A percentile compares a stretch with the other conserved stretches of the same genome.
These are phyloP conservation scores for Apocrypta bakeri DNA, from an alignment of 1,140 invertebrate genomes.

Conservation along the genomic window DNA sequence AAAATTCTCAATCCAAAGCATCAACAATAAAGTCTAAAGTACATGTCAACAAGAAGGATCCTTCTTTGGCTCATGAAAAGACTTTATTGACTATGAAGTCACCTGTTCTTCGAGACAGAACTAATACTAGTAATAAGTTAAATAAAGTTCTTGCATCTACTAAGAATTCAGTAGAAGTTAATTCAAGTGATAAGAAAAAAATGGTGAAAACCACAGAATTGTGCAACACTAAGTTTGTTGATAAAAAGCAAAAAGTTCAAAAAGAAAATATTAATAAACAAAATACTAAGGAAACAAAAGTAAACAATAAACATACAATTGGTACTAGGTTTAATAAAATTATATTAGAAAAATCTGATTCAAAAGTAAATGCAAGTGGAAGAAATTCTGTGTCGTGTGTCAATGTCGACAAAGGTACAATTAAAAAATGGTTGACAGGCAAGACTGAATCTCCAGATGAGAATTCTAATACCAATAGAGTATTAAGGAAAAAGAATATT, in stretches of 20 bases:
- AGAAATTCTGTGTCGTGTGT: neutral
- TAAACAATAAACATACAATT: neutral
- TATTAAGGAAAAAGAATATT: slow-evolving; percentile 34
- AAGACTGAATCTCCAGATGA: slow-evolving; percentile 3
- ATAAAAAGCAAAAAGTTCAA: slow-evolving; percentile 4
- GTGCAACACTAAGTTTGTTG: neutral
- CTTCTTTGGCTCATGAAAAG: neutral
- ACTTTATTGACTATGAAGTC: slow-evolving; percentile 17
- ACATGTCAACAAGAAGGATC: neutral
- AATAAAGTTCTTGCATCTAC: slow-evolving; percentile 41
- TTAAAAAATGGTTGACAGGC: neutral
- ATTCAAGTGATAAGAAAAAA: neutral
- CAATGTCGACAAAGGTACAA: neutral
- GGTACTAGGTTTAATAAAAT: neutral
- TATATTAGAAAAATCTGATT: neutral
- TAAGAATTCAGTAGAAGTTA: neutral
- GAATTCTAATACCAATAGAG: neutral
- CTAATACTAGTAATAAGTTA: slow-evolving; percentile 51
- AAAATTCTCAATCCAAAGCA: neutral
- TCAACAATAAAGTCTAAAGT: neutral
- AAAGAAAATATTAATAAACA: neutral
- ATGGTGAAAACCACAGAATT: neutral
- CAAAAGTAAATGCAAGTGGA: neutral
- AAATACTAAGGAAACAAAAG: neutral
- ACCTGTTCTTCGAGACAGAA: slow-evolving; percentile 56